Base-by-base conservation (phyloP, 2,888 invertebrate genomes). In the Aethes cnicana region DNA sequence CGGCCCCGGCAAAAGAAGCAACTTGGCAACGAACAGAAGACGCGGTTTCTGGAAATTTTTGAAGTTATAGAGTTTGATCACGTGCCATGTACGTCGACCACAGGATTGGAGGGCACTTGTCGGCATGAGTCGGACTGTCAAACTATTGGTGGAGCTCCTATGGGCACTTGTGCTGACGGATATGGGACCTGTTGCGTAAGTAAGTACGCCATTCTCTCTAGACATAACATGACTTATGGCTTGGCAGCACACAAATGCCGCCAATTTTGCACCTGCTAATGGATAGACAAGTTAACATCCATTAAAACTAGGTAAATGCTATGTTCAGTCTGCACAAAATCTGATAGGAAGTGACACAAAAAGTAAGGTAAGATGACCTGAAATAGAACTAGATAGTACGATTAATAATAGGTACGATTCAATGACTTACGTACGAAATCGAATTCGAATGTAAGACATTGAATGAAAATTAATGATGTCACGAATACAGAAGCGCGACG, bases 131-230 rank as follows among this genome's bases (percentile, higher is more conserved):
- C 90, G 23, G 93, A 95, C 68, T 96, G 96, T 69, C 80, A 84
- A 11, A 82, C 87, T 37, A 71, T 91, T 26, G 92, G 92, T 39
- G 95, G 95, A 1, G 84, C 86, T 4, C 75, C 90, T 1, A 91
- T 93, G 74, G 94, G 94, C n/a, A 72, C 87, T 1, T 95, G 95
- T 76, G 95, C 94, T 9, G 92, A 92, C 69, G 94, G 94, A 3
- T 93, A 92, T 66, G 95, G 94, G 7, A 92, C 92, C 18, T 95
- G 95, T 68, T 95, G 95, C 68, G 90, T 94, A 56, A 93, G 95
- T 95, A 90, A 93, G 94, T 92, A 63, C 30, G 14, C 41, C 35
- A 46, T 7, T 26, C 8, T 6, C 1, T 1, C 1, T 3, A 9
- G 8, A 26, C 9, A 9, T 26, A 11, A 11, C 4, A 26, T 9